Base-by-base conservation (phyloP, 1,140 invertebrate species). In the Drosophila ananassae region DNA sequence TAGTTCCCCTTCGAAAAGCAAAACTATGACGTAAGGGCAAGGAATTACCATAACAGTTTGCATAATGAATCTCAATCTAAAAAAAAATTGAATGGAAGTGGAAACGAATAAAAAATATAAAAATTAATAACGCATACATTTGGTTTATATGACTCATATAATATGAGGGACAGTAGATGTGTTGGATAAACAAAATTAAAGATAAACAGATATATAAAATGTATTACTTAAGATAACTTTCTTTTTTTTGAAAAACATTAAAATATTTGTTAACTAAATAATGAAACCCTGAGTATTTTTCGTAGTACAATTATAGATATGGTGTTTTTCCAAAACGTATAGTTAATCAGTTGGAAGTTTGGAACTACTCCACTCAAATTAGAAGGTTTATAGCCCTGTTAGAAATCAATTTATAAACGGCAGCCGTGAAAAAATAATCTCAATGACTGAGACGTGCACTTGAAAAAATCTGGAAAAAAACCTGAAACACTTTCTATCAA, bases 361-460 rank as follows among this genome's bases (percentile, higher is more conserved):
- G 10, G 34, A 37, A 37, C 10, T 37, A 37, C 34, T 37, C 10
- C 34, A 37, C 34, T 12, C 10, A 12, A 37, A 37, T 37, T 37
- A 37, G 10, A 37, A 37, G 34, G 34, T 37, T 37, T 37, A 37
- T 37, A 37, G 12, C 58, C 46, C 12, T 25, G 24, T 17, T 24
- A n/a, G 24, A 17, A 48, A 50, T 32, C 17, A 48, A 12, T 22
- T 48, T 0, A 13, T 22, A n/a, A 25, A 4, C n/a, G 8, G 21
- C 17, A 21, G 34, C 34, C 34, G 2, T 32, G 32, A n/a, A 37
- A 37, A 37, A 37, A 37, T 37, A 37, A 37, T 37, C 34, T 37
- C 34, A 37, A 37, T 37, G 34, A 37, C 34, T 37, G 12, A 37
- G 34, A 47, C 50, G 74, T 66, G 53, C 72, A 75, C 72, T 74